A percentile compares a stretch with the other conserved stretches of the same genome.
These are phyloP conservation scores for Poecilia picta DNA, from an alignment of 2,797 vertebrate species.

Conservation along the genomic window DNA sequence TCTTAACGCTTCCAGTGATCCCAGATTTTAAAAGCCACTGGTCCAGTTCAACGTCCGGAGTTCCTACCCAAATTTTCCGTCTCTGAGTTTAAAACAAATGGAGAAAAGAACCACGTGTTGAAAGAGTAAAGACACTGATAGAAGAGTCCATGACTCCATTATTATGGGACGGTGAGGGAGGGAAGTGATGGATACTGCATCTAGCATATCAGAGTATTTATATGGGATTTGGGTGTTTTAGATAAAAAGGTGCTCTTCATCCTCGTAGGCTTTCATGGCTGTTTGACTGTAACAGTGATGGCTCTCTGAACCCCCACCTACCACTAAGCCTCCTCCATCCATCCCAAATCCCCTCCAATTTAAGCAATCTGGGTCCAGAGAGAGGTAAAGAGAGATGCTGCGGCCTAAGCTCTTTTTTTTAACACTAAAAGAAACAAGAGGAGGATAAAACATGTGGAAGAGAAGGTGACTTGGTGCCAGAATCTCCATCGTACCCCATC, in stretches of 20 bases:
- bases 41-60: constrained; percentile 47
- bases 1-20: constrained; percentile 44
- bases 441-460: constrained; percentile 57
- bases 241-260: constrained; percentile 83
- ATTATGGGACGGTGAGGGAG: constrained; percentile 32
- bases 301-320: constrained; percentile 66
- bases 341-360: constrained; percentile 86
- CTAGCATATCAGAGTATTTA: constrained; percentile 83
- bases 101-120: constrained; percentile 52
- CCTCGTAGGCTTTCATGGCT: constrained; percentile 83
- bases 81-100: constrained; percentile 53
- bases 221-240: constrained; percentile 87
- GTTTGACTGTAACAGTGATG: constrained; percentile 85
- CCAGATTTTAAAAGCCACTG: constrained; percentile 46
- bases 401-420: constrained; percentile 83
- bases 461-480: constrained; percentile 85
- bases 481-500: constrained; percentile 77
- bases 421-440: constrained; percentile 68
- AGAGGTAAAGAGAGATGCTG: constrained; percentile 70
- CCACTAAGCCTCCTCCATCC: constrained; percentile 82
- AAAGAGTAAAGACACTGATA: constrained; percentile 49
- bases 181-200: constrained; percentile 52
- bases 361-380: constrained; percentile 83
- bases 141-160: constrained; percentile 58
- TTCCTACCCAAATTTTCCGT: constrained; percentile 33